Evolutionary conservation across 2,113 vertebrate genomes (phyloP), one percentile per base, ranked within the genome.

Genomic region (Vulpes vulpes): DNA sequence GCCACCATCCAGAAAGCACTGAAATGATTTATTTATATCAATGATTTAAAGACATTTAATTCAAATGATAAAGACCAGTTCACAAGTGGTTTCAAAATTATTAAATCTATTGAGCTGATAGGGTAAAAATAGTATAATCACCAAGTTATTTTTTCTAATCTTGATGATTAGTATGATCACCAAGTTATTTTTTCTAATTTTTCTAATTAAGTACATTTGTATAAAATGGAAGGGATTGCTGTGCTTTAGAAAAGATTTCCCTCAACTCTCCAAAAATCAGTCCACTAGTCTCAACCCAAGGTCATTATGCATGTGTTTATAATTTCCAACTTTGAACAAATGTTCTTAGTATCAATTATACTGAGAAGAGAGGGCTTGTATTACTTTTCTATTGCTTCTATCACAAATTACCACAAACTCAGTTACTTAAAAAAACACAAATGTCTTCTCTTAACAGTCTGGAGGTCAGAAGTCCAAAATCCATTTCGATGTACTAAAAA

Each of bases 271-370:
- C 9, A 82, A 91, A 95, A 81, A 38, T 92, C 15, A 64, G 38
- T 81, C 53, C 60, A 76, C 67, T 65, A 79, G 83, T 78, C 32
- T 96, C 7, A 92, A 87, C 16, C 25, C 32, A 86, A 60, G n/a
- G 23, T 74, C 25, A 81, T 93, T 59, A 59, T 91, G 25, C 32
- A 60, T 93, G 65, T 93, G 38, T 80, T 74, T 88, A 59, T 85
- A 55, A 89, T 85, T 69, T 79, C 86, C 86, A 17, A 80, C 53
- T 89, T 93, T 79, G n/a, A 86, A 80, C 79, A 90, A 90, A 53
- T 51, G 60, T 15, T 71, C 30, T 81, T 5, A 53, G 27, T 76
- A 55, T 57, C 85, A 91, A 74, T 60, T 53, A 82, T 55, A 49
- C 53, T 43, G 43, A 90, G 25, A 64, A 55, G 65, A 85, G 1